These are phyloP conservation scores for Aurelia sp. DNA, from an alignment of 30 jellyfish, hydroid and myxozoan species.

Conservation along the genomic window DNA sequence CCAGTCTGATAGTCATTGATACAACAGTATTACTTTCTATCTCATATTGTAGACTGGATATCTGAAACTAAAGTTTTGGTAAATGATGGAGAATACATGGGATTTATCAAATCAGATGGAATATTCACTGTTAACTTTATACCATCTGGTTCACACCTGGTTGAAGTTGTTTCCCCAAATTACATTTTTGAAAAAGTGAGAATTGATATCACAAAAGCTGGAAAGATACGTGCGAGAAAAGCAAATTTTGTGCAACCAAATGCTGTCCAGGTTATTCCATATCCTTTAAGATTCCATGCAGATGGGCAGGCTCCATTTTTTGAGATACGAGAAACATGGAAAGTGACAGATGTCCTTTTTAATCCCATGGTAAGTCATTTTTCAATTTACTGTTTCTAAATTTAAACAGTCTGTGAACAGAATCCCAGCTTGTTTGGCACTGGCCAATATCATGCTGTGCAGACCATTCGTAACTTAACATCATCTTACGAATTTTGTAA, in stretches of 20 bases:
- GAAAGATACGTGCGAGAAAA: constrained; percentile 85
- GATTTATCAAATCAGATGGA: constrained; percentile 88
- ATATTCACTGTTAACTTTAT: constrained; percentile 68
- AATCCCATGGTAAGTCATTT: constrained; percentile 83
- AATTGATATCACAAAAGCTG: constrained; percentile 88
- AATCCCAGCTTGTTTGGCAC: too few species aligned
- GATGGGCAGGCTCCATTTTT: constrained; percentile 85
- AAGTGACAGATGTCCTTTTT: constrained; percentile 82
- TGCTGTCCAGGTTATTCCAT: constrained; percentile 88
- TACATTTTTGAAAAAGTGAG: constrained; percentile 79
- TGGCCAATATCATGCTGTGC: too few species aligned
- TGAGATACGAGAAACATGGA: constrained; percentile 92
- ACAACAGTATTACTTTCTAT: not conserved
- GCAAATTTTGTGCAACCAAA: constrained; percentile 87
- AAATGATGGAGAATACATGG: constrained; percentile 82
- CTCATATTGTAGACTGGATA: constrained; percentile 75
- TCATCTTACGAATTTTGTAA: too few species aligned
- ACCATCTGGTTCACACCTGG: constrained; percentile 91
- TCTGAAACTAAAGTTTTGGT: constrained; percentile 74
- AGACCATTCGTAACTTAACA: too few species aligned
- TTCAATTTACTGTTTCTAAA: too few species aligned
- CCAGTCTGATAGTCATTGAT: not conserved
- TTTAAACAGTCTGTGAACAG: too few species aligned
- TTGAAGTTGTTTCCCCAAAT: constrained; percentile 87
- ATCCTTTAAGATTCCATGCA: constrained; percentile 84